Percentiles rank a stretch among this genome's conserved stretches.
Evolutionary conservation across 2,113 vertebrate species (phyloP).

Genomic region (Sinocyclocheilus anshuiensis): DNA sequence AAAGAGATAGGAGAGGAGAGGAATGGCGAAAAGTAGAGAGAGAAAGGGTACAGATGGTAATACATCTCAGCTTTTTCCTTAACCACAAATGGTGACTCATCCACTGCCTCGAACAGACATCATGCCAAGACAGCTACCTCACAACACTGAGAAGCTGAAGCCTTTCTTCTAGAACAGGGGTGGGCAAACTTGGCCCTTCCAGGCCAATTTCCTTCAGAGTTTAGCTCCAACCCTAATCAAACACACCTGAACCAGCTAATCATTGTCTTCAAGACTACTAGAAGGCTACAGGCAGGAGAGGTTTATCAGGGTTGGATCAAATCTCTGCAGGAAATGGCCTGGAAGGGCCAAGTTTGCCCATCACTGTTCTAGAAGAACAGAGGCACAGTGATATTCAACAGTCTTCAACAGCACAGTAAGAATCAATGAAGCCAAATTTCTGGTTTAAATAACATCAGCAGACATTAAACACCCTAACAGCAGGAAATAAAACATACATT

Average conservation of each 20-base stretch:
- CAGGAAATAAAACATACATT: background rate
- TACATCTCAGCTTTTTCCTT: slow-evolving; percentile 23
- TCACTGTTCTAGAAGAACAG: background rate
- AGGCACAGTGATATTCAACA: background rate
- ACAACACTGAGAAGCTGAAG: slow-evolving; percentile 5
- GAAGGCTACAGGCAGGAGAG: no score
- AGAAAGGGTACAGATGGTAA: slow-evolving; percentile 29
- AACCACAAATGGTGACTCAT: slow-evolving; percentile 56
- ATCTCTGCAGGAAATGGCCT: no score
- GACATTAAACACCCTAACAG: background rate
- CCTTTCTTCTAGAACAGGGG: slow-evolving; percentile 3
- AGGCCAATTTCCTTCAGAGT: no score
- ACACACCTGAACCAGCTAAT: no score
- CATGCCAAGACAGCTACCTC: slow-evolving; percentile 26
- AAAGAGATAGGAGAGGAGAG: background rate
- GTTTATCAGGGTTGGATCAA: no score
- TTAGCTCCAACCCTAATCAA: no score
- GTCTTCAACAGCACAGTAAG: background rate
- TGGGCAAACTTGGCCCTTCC: no score
- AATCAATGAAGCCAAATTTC: background rate
- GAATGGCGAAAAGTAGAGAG: background rate
- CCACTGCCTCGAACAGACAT: slow-evolving; percentile 9
- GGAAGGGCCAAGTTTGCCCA: no score
- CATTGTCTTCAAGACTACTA: no score
- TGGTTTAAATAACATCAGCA: background rate